Base-by-base conservation (phyloP, 1,140 invertebrate genomes). In the Anastrepha obliqua region DNA sequence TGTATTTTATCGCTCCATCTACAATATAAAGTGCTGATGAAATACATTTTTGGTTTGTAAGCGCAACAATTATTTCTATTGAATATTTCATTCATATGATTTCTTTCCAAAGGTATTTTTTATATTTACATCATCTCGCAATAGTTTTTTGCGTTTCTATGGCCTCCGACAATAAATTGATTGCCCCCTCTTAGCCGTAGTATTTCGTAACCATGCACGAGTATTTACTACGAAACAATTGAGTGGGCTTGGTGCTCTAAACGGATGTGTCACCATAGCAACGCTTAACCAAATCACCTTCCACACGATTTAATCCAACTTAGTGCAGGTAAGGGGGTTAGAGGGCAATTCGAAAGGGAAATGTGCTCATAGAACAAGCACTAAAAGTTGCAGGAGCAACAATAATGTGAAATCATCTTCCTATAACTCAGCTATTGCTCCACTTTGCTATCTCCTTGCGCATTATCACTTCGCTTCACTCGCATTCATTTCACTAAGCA, bases 271-370 rank as follows among this genome's bases (percentile, higher is more conserved):
- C 74, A 74, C 88, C 55, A 89, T 88, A 86, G 88, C 60, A 81
- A 90, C 74, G 78, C 89, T 91, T 92, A 92, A 92, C 92, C 91
- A 90, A 90, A 91, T 92, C 91, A 92, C 87, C 89, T 92, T 92
- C 91, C 89, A 88, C 90, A 88, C 91, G 91, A 92, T 92, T 92
- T 90, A 92, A 91, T 90, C 17, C 64, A 87, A 55, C 47, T 44
- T 60, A 58, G 29, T 8, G 86, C 42, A 51, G 64, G 29, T 44
- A 8, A 9, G n/a, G 2, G 59, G 29, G 42, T 11, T 78, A 59
- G n/a, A 29, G 29, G 1, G 29, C 29, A 29, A 29, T 29, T 29
- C 29, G 44, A n/a, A 64, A n/a, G 58, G 55, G 85, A 86, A 59
- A 42, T 60, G 59, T 86, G 29, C 85, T 20, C 58, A 86, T 86